These are phyloP conservation scores for Calephelis perditalis DNA, from an alignment of 2,888 invertebrate genomes.

Conservation along the genomic window DNA sequence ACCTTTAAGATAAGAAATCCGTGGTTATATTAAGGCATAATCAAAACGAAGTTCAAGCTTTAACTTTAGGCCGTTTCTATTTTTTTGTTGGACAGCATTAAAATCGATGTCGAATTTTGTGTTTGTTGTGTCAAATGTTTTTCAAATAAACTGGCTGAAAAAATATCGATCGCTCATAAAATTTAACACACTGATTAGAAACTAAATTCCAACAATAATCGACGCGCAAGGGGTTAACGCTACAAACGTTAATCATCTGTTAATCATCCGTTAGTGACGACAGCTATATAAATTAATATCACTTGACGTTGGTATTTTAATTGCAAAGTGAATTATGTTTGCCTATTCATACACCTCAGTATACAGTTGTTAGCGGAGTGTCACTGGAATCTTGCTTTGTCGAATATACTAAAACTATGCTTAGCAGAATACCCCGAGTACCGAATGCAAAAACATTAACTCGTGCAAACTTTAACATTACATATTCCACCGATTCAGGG, in stretches of 20 bases:
- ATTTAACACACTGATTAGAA: no score
- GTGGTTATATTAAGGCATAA: no score
- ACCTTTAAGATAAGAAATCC: no score
- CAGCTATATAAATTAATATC: constrained; percentile 13
- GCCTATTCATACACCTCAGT: constrained; percentile 27
- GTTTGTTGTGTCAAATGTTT: no score
- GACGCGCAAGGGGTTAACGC: constrained; percentile 11
- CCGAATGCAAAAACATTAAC: constrained; percentile 44
- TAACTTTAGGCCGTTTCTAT: no score
- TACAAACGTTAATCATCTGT: constrained; percentile 14
- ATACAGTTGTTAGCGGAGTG: constrained; percentile 20
- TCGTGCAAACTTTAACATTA: constrained; percentile 51
- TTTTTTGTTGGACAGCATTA: no score
- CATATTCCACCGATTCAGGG: constrained; percentile 37
- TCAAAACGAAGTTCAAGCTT: no score
- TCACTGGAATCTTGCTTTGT: constrained; percentile 38
- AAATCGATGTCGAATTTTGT: no score
- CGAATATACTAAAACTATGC: constrained; percentile 29
- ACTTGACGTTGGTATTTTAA: constrained; percentile 19
- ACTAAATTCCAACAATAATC: no score
- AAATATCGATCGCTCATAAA: no score
- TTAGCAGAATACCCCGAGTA: constrained; percentile 13
- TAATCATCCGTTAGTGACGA: not conserved
- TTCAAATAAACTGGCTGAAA: no score
- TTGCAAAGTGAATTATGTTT: constrained; percentile 25